These are phyloP conservation scores for Chondrilla cf. caribensis DNA, from an alignment of 37 sponge, comb jelly and placozoan genomes.

Conservation along the genomic window DNA sequence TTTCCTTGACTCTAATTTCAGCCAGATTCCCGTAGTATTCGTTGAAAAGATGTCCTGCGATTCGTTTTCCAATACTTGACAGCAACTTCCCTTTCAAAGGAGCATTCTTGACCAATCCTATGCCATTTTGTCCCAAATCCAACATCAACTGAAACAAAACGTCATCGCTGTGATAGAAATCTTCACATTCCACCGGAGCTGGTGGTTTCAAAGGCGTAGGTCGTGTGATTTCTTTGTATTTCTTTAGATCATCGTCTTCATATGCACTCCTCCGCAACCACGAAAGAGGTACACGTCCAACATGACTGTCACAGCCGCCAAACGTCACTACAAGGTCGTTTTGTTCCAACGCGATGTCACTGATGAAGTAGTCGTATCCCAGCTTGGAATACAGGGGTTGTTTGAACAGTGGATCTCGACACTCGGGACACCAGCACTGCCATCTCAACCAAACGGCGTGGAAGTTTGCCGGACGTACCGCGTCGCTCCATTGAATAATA, in stretches of 20 bases:
- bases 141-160: neutral
- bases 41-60: neutral
- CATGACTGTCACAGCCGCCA: neutral
- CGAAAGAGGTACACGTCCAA: neutral
- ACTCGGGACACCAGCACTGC: slow-evolving; percentile 2
- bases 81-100: neutral
- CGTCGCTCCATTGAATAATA: too few relatives aligned
- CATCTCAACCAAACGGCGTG: slow-evolving; percentile 4
- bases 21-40: neutral
- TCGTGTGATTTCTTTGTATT: neutral
- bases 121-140: neutral
- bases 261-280: neutral
- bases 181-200: neutral
- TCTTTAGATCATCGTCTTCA: neutral
- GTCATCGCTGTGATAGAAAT: neutral
- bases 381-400: neutral
- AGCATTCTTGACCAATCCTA: neutral
- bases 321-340: neutral
- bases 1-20: neutral
- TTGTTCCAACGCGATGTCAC: neutral
- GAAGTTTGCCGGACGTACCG: neutral
- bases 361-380: neutral
- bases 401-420: neutral
- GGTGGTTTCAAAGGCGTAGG: neutral
- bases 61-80: neutral